Base-by-base conservation (phyloP, 2,797 vertebrate species). In the Hipposideros larvatus region DNA sequence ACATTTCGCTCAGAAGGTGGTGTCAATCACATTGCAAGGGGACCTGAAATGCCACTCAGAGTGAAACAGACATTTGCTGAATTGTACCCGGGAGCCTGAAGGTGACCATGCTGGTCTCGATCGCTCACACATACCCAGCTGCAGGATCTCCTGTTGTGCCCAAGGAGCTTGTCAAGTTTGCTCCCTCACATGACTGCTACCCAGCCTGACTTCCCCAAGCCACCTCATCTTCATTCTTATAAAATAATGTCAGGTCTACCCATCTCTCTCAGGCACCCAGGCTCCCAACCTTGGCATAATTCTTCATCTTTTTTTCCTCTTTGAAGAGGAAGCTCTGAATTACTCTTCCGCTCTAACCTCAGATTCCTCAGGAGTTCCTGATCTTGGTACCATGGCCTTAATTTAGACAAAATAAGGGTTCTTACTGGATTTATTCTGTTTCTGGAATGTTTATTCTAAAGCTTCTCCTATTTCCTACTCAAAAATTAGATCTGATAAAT, bases 341-440 rank as follows among this genome's bases (percentile, higher is more conserved):
- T 61, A 48, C 59, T 91, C 75, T 91, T 71, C 73, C 55, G 22
- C 5, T 71, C 55, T 53, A 28, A 55, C 21, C 2, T 74, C 65
- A 94, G 57, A 73, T 24, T 74, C 43, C 16, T 48, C 34, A 77
- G 68, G 48, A 73, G 15, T 66, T 51, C 37, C 59, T 75, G 94
- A 75, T 89, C 61, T 85, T 63, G 37, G 53, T 63, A 51, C 13
- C 55, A 80, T 0, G 3, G 21, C 68, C 15, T 43, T 86, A 92
- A 89, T 70, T 94, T 78, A 95, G 65, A 87, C 37, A 79, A 89
- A 95, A 77, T 59, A 85, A 5, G 66, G 91, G 41, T 59, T 77
- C 22, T 65, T 59, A 57, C 1, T 77, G 48, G 48, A 75, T 91
- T 80, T 88, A 88, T 57, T 87, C 48, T 82, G 48, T 77, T 88